A percentile compares a stretch with the other conserved stretches of the same genome.
These are phyloP conservation scores for Spheniscus humboldti DNA, from an alignment of 2,797 vertebrate species.

Conservation along the genomic window DNA sequence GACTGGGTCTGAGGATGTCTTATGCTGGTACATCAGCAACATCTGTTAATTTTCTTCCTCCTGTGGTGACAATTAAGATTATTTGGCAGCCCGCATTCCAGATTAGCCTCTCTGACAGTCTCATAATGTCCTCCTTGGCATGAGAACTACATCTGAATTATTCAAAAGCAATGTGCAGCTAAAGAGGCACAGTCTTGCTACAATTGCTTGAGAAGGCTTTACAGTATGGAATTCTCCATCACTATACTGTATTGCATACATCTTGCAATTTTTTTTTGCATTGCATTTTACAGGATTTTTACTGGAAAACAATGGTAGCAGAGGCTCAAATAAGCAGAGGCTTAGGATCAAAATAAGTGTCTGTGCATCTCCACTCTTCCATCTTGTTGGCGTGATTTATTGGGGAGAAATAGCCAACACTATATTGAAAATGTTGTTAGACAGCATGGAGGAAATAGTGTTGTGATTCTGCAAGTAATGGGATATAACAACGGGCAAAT, in stretches of 20 bases:
- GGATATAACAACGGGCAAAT: background rate
- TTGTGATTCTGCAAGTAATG: background rate
- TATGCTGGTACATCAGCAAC: background rate
- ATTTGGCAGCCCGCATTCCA: constrained; percentile 1
- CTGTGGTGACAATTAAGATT: background rate
- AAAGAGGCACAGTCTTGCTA: background rate
- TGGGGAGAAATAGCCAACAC: background rate
- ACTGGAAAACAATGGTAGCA: background rate
- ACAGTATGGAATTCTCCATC: background rate
- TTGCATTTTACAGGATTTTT: background rate
- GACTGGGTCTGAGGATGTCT: background rate
- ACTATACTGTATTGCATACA: background rate
- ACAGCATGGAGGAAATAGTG: background rate
- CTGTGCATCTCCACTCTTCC: background rate
- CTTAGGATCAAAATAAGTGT: background rate
- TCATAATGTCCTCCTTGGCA: background rate
- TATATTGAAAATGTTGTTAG: background rate
- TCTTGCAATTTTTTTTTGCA: background rate
- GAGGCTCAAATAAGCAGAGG: background rate
- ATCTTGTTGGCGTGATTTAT: accelerated
- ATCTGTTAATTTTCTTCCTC: constrained; percentile 32
- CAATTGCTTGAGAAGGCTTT: background rate
- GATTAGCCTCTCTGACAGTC: background rate
- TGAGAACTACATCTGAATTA: background rate
- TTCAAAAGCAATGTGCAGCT: background rate